Evolutionary conservation across 2,113 vertebrate species (phyloP).

Genomic region (Engystomops pustulosus): DNA sequence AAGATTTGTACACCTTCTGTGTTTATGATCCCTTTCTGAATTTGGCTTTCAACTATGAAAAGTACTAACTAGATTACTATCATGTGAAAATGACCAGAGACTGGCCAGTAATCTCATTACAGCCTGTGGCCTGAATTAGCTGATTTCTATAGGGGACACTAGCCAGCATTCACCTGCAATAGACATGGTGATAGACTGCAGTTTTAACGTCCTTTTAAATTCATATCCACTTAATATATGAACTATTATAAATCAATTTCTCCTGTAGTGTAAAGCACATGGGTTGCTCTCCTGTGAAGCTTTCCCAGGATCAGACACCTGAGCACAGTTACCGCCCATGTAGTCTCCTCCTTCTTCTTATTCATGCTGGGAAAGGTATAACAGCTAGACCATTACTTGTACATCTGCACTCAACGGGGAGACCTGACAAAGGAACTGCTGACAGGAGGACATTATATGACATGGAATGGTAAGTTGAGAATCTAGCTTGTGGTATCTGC

Average conservation of each 20-base stretch:
- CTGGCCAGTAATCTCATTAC: not conserved
- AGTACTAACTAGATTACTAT: too few relatives aligned
- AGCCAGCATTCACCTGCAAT: not conserved
- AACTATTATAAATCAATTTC: not conserved
- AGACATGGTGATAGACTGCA: not conserved
- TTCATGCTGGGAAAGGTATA: conserved; percentile 50
- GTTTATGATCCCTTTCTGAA: too few relatives aligned
- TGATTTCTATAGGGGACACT: not conserved
- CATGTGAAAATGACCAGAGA: not conserved
- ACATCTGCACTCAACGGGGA: not conserved
- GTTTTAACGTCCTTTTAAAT: not conserved
- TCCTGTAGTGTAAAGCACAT: not conserved
- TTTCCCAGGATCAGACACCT: conserved; percentile 40
- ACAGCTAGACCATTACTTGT: not conserved
- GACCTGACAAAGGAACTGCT: not conserved
- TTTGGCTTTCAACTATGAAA: too few relatives aligned
- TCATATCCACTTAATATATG: not conserved
- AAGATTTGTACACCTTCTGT: too few relatives aligned
- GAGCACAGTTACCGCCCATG: conserved; percentile 38
- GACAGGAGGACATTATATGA: not conserved
- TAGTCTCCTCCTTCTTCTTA: conserved; percentile 48
- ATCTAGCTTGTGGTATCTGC: too few relatives aligned
- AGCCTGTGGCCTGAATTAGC: too few relatives aligned
- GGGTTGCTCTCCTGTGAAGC: not conserved
- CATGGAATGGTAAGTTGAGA: not conserved